Percentiles rank a stretch among this genome's conserved stretches.
phyloP scores from a whole-genome alignment of 2,797 vertebrate genomes.

The Kryptolebias ocellatus region DNA sequence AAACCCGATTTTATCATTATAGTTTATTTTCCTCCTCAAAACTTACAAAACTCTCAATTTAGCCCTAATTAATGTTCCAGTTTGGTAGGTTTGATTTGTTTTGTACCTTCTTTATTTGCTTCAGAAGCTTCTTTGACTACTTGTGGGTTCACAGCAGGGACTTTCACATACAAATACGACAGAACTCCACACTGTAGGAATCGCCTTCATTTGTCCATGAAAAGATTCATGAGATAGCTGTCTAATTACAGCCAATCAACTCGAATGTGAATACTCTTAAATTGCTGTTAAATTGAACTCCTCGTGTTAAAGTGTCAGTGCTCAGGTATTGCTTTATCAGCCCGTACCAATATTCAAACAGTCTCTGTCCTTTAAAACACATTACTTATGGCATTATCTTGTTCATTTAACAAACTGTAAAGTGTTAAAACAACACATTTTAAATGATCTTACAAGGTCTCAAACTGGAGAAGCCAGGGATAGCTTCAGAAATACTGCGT shows the following conservation, averaged over 20 bases:
- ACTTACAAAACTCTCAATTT: neutral
- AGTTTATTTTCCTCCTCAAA: neutral
- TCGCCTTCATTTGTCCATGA: neutral
- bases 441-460: neutral
- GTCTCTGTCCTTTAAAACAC: neutral
- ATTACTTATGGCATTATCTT: neutral
- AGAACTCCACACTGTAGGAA: neutral
- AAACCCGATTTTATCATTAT: no score
- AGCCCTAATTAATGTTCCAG: neutral
- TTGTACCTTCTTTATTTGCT: neutral
- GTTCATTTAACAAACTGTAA: no score
- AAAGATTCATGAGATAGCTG: neutral
- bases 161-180: neutral
- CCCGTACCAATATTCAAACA: neutral
- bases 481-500: neutral
- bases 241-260: neutral
- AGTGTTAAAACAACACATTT: neutral
- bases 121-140: neutral
- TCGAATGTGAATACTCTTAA: slow-evolving; percentile 5
- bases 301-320: neutral
- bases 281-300: neutral
- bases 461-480: no score
- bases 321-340: neutral
- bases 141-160: neutral
- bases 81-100: neutral